Conservation (phyloP, 35 echinoderm and acorn worm species). For the Ptychodera flava region DNA sequence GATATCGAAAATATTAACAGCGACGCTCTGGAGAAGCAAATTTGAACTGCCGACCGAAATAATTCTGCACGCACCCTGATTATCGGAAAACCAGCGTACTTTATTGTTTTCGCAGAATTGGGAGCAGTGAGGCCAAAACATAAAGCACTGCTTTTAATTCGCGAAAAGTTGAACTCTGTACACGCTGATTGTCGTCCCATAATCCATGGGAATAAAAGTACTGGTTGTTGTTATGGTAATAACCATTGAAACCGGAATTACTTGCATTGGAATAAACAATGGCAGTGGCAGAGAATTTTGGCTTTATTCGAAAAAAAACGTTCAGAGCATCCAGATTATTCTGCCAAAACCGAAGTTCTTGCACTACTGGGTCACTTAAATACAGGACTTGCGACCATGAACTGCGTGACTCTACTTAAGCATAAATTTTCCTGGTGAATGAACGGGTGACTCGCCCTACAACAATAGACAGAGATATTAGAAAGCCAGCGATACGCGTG, state of each 20-base stretch:
- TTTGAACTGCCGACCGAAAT: no score
- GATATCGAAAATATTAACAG: conserved; percentile 17
- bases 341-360: neutral
- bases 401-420: conserved; percentile 1
- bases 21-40: no score
- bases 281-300: no score
- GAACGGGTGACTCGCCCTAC: conserved; percentile 3
- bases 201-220: conserved; percentile 6
- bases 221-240: neutral
- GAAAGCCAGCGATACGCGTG: conserved; percentile 11
- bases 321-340: conserved; percentile 7
- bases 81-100: no score
- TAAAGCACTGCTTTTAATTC: conserved; percentile 8
- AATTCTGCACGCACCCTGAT: no score
- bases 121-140: neutral
- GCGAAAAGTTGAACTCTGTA: conserved; percentile 5
- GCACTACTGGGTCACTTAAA: no score
- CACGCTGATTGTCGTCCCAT: neutral
- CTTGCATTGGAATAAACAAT: conserved; percentile 36
- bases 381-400: conserved; percentile 3
- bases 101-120: neutral
- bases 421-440: conserved; percentile 5
- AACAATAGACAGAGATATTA: no score
- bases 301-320: conserved; percentile 29
- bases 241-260: conserved; percentile 14